phyloP scores from a whole-genome alignment of 2,888 invertebrate species.

The Eugnorisma glareosa region DNA sequence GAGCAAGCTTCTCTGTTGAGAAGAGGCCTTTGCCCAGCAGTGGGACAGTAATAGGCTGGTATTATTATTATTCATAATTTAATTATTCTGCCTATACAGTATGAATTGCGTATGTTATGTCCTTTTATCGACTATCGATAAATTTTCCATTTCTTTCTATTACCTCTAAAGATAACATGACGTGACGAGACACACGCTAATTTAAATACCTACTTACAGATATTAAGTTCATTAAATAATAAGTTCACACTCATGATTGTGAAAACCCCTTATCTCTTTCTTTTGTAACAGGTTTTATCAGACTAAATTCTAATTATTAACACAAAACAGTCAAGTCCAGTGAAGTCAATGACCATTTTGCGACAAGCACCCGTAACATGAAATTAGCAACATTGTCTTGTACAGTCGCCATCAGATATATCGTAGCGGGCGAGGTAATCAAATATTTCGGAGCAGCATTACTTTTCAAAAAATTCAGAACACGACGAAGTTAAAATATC shows the following conservation, averaged over 20 bases:
- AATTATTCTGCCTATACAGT: background rate
- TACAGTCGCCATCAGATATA: too few relatives aligned
- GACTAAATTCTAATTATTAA: background rate
- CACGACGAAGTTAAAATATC: too few relatives aligned
- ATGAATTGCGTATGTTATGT: background rate
- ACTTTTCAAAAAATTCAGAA: too few relatives aligned
- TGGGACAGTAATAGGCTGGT: too few relatives aligned
- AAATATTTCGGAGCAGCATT: too few relatives aligned
- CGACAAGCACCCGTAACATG: background rate
- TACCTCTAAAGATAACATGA: slow-evolving; percentile 18
- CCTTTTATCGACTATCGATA: slow-evolving; percentile 16
- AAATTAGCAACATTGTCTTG: slow-evolving; percentile 16
- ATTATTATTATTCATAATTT: too few relatives aligned
- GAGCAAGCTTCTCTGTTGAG: too few relatives aligned
- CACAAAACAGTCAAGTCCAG: background rate
- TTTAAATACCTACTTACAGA: slow-evolving; percentile 30
- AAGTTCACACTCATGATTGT: slow-evolving; percentile 25
- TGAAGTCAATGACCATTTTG: slow-evolving; percentile 39
- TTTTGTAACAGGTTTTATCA: slow-evolving; percentile 12
- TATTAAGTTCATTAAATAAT: slow-evolving; percentile 29
- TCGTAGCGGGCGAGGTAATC: too few relatives aligned
- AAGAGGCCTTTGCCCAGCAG: too few relatives aligned
- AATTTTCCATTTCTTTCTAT: slow-evolving; percentile 22
- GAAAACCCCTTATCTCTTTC: slow-evolving; percentile 25
- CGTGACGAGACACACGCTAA: background rate